A percentile compares a stretch with the other conserved stretches of the same genome.
Evolutionary conservation across 1,140 invertebrate genomes (phyloP).

Genomic region (Phymorhynchus buccinoides): DNA sequence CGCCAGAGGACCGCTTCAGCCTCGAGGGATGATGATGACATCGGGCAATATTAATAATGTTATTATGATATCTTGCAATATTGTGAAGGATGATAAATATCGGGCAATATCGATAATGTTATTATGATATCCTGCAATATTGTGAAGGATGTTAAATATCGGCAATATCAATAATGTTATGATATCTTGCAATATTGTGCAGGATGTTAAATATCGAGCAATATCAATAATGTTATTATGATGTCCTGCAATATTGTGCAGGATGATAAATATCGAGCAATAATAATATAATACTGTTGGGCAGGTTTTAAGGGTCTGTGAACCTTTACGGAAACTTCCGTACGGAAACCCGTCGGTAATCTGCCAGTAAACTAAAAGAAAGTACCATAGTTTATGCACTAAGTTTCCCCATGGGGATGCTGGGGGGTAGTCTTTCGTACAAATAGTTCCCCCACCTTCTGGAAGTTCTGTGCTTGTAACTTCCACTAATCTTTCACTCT

Average conservation of each 20-base stretch:
- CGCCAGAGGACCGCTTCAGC: constrained; percentile 78
- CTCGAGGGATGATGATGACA: constrained; percentile 43
- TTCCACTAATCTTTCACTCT: too few relatives aligned
- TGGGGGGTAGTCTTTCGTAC: too few relatives aligned
- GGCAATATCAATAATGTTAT: neutral
- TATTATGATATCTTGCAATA: neutral
- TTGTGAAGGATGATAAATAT: constrained; percentile 26
- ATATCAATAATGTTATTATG: neutral
- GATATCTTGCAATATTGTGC: neutral
- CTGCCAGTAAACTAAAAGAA: too few relatives aligned
- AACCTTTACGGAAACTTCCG: too few relatives aligned
- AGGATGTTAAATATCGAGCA: neutral
- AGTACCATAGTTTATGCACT: too few relatives aligned
- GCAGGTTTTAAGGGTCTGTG: too few relatives aligned
- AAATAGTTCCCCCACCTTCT: too few relatives aligned
- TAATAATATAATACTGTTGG: neutral
- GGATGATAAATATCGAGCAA: neutral
- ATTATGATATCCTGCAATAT: neutral
- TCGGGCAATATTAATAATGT: neutral
- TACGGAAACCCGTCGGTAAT: too few relatives aligned
- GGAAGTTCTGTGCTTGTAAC: too few relatives aligned
- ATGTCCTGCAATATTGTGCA: neutral
- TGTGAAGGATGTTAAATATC: constrained; percentile 24
- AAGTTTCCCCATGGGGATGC: too few relatives aligned
- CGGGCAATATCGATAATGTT: neutral